These are phyloP conservation scores for Pseudococcus viburni DNA, from an alignment of 2,888 invertebrate species.

Conservation along the genomic window DNA sequence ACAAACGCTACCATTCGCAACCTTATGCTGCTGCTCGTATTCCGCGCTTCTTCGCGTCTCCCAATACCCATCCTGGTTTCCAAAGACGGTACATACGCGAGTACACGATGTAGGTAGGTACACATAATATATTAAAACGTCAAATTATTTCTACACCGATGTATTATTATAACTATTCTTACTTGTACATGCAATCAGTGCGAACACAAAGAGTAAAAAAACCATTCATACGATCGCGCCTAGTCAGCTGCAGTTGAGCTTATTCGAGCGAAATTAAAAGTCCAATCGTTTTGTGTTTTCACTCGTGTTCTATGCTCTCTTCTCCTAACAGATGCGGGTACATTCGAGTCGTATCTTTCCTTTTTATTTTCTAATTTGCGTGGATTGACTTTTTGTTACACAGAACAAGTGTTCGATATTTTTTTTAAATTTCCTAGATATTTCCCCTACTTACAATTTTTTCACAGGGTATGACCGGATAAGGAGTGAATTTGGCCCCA, in stretches of 20 bases:
- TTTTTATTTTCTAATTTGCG: no score
- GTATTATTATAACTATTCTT: not conserved
- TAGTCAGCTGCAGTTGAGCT: not conserved
- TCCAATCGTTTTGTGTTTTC: not conserved
- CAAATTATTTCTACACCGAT: not conserved
- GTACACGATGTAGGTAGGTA: not conserved
- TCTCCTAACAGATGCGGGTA: no score
- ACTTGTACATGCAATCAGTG: not conserved
- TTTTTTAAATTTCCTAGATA: no score
- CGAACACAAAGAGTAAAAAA: not conserved
- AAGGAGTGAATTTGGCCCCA: no score
- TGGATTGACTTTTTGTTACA: no score
- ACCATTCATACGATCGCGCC: not conserved
- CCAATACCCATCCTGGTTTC: not conserved
- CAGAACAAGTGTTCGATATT: no score
- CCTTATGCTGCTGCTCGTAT: conserved; percentile 28
- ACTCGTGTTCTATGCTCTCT: no score
- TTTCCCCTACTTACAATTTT: no score
- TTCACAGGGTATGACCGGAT: no score
- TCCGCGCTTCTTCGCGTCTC: not conserved
- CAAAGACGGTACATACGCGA: not conserved
- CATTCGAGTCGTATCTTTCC: no score
- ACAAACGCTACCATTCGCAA: not conserved
- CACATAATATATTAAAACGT: conserved; percentile 28
- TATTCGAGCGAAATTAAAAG: not conserved